These are phyloP conservation scores for Clitarchus hookeri DNA, from an alignment of 2,888 invertebrate genomes.

Conservation along the genomic window DNA sequence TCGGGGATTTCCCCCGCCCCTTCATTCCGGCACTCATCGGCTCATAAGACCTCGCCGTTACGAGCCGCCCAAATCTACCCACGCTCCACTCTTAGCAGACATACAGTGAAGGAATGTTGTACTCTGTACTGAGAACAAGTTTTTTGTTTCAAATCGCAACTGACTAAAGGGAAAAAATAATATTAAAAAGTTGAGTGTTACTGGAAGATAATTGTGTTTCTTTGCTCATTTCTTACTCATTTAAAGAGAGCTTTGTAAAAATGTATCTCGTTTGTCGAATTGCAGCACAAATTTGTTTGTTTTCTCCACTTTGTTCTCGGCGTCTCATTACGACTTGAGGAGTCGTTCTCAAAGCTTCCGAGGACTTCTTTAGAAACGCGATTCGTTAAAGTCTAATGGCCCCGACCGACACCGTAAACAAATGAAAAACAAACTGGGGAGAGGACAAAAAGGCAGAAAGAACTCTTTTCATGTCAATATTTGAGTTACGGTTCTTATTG, in stretches of 20 bases:
- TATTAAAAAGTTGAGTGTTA: too few species aligned
- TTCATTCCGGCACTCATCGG: too few species aligned
- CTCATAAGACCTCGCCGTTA: too few species aligned
- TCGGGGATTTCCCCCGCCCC: too few species aligned
- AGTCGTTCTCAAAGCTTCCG: background rate
- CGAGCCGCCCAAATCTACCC: too few species aligned
- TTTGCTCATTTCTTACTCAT: too few species aligned
- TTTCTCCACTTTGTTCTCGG: background rate
- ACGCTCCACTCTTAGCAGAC: too few species aligned
- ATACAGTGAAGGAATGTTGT: too few species aligned
- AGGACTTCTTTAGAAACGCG: background rate
- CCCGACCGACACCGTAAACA: background rate
- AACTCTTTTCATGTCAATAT: background rate
- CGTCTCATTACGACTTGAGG: background rate
- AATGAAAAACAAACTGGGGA: constrained; percentile 7
- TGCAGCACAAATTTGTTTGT: background rate
- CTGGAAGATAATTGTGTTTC: too few species aligned
- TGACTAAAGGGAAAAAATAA: too few species aligned
- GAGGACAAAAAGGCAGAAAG: background rate
- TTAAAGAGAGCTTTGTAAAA: background rate
- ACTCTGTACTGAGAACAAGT: too few species aligned
- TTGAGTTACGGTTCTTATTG: background rate
- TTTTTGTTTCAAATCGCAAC: too few species aligned
- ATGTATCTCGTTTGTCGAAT: background rate
- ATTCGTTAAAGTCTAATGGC: background rate